Evolutionary conservation across 2,888 invertebrate genomes (phyloP), one percentile per base, ranked within the genome.

Genomic region (Orchestes rusci): DNA sequence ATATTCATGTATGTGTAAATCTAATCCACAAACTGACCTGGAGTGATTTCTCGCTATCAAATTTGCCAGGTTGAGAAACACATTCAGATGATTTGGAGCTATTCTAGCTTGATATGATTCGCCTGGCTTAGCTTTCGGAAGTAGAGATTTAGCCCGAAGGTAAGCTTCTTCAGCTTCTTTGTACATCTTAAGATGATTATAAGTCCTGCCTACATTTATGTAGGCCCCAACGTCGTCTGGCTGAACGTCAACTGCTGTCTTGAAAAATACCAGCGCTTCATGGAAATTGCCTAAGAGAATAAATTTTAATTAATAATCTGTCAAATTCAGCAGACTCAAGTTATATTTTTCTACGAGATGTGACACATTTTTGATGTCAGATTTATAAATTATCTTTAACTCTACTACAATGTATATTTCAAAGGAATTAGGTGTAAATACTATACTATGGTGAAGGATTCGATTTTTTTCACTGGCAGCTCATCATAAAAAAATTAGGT

Each of bases 191-290:
- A 96, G 71, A 64, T 92, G 90, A 69, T 92, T 94, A 69, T 87
- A 92, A 0, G 95, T 94, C 51, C 96, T 75, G 10, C 95, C 96
- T 3, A 96, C 95, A 70, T 96, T 96, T 57, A 96, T 95, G 35
- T 50, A 56, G 43, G 55, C 44, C 48, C 95, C 95, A 34, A 95
- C 91, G 66, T 96, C 95, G 65, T 95, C 95, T 10, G 87, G 84
- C 69, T 96, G 96, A 5, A 95, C 93, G 62, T 79, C 79, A 16
- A 91, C 91, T 10, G 95, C 95, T 59, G 89, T 88, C 63, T 89
- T 82, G 68, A 95, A 95, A 71, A 91, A 96, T 52, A 80, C 76
- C 45, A 96, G 70, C 0, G 96, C 95, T 64, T 93, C 91, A 12
- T 45, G 43, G 13, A 48, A 51, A 37, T 51, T 43, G 4, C 51